phyloP scores from a whole-genome alignment of 2,888 invertebrate species.

The Sabatieria punctata region DNA sequence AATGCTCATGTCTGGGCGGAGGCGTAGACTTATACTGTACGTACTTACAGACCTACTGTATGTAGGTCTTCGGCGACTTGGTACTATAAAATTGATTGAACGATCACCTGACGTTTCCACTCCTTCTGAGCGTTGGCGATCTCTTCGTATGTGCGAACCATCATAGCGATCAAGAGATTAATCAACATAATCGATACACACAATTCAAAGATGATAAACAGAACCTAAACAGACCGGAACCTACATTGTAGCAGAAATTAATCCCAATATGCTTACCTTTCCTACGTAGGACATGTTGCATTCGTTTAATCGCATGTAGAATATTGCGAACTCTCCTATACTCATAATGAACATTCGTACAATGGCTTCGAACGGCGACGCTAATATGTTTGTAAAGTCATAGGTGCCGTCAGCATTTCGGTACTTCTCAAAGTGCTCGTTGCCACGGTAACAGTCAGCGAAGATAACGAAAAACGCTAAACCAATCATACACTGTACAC shows the following conservation, averaged over 20 bases:
- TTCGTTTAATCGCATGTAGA: conserved; percentile 70
- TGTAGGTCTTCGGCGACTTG: no score
- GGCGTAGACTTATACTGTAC: neutral
- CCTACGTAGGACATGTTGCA: conserved; percentile 49
- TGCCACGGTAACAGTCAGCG: conserved; percentile 13
- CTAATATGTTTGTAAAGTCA: conserved; percentile 24
- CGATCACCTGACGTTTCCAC: conserved; percentile 69
- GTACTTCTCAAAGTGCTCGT: no score
- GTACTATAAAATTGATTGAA: no score
- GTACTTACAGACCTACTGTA: neutral
- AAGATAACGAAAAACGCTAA: conserved; percentile 37
- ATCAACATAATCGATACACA: conserved; percentile 83
- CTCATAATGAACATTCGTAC: conserved; percentile 99
- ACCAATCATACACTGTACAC: conserved; percentile 3
- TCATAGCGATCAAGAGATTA: conserved; percentile 98
- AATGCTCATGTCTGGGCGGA: no score
- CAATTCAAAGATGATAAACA: conserved; percentile 93
- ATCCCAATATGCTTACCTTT: no score
- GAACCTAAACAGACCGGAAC: conserved; percentile 35
- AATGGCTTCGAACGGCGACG: conserved; percentile 67
- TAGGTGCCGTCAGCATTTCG: conserved; percentile 5
- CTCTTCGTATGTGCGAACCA: conserved; percentile 96
- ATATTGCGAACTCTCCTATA: conserved; percentile 83
- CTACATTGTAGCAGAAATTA: no score
- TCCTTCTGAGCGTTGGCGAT: conserved; percentile 92